A percentile compares a stretch with the other conserved stretches of the same genome.
phyloP scores from a whole-genome alignment of 2,888 invertebrate species.

The Dorcus hopei region DNA sequence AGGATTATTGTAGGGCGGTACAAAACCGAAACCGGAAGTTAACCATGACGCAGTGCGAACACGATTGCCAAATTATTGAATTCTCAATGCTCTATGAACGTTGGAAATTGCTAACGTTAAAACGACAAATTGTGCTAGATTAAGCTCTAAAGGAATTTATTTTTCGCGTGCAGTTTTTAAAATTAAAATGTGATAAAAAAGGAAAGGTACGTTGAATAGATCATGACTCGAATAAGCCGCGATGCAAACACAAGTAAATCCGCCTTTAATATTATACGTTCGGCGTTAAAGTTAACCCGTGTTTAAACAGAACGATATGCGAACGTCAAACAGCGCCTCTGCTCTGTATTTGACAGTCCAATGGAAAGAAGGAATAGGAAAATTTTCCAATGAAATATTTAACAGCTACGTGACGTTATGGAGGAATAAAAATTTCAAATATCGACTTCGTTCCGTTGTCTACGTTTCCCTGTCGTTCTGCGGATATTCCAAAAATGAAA shows the following conservation, averaged over 20 bases:
- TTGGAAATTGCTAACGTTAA: not conserved
- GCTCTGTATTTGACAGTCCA: constrained; percentile 6
- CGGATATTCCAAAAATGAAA: no score
- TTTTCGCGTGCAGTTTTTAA: no score
- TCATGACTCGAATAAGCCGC: constrained; percentile 10
- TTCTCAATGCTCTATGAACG: constrained; percentile 20
- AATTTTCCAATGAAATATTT: constrained; percentile 28
- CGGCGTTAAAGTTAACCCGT: constrained; percentile 21
- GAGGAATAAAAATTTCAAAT: constrained; percentile 24
- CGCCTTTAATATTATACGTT: constrained; percentile 23
- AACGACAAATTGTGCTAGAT: not conserved
- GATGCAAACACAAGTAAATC: constrained; percentile 5
- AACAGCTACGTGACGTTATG: constrained; percentile 26
- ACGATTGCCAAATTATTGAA: constrained; percentile 27
- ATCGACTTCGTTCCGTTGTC: constrained; percentile 12
- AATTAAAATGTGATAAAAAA: no score
- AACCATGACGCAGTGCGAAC: constrained; percentile 11
- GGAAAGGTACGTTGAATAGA: not conserved
- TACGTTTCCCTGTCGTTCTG: no score
- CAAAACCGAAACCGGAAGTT: not conserved
- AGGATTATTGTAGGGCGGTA: not conserved
- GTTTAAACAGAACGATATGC: constrained; percentile 23
- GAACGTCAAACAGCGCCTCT: constrained; percentile 10
- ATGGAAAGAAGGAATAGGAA: constrained; percentile 15
- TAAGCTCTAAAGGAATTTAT: no score